Evolutionary conservation across 2,797 vertebrate genomes (phyloP), one percentile per base, ranked within the genome.

Genomic region (Peromyscus eremicus): DNA sequence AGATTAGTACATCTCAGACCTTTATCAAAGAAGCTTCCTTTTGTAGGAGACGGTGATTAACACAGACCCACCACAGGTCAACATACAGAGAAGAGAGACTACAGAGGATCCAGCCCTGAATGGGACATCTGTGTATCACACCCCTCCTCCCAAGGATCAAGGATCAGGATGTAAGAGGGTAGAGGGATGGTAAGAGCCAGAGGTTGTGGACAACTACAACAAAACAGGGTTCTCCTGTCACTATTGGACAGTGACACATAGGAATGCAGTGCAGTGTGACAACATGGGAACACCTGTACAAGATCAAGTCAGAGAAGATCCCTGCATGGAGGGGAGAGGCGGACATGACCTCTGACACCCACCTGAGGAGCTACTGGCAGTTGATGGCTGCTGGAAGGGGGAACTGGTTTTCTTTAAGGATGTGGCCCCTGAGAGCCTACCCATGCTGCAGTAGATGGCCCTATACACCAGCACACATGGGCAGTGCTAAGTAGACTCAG

Each of bases 391-490:
- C 66, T 34, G 32, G 29, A 66, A n/a, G 43, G 32, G 14, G 14
- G n/a, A 17, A 5, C 13, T 0, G 34, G 14, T 34, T 68, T 68
- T 68, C 32, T 34, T 34, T 68, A 68, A 68, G 32, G 14, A 68
- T 34, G 66, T 34, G 32, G 32, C 13, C 32, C 14, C 13, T 17
- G 66, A 68, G 32, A 34, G 32, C 66, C 32, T 34, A 6, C 2
- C 29, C 66, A 16, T 16, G 32, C 3, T 68, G 1, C 66, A 34
- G 32, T 34, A 34, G 32, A 34, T 68, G 32, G 29, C 32, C 13
- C 2, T 2, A 0, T 0, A 34, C 29, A 16, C 13, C 34, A 13
- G 66, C 14, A 68, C 6, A 3, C 7, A 34, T 16, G 66, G 66
- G 23, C 32, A 68, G 13, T 16, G 66, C 66, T 34, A 6, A 34